A percentile compares a stretch with the other conserved stretches of the same genome.
Evolutionary conservation across 2,113 vertebrate genomes (phyloP).

Genomic region (Dasyprocta punctata): DNA sequence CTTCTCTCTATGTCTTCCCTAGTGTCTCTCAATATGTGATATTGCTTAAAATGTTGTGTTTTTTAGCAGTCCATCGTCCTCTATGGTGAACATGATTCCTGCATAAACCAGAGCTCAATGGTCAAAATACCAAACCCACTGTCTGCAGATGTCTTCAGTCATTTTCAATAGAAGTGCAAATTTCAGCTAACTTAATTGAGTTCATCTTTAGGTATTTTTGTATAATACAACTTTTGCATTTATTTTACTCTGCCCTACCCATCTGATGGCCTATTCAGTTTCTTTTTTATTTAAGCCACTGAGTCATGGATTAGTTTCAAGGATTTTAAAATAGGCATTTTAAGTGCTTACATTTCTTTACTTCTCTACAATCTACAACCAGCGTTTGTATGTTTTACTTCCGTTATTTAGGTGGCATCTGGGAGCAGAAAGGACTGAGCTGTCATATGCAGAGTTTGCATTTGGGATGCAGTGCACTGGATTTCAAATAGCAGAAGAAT

Average conservation of each 20-base stretch:
- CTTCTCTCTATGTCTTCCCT: neutral
- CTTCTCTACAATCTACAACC: neutral
- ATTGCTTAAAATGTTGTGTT: neutral
- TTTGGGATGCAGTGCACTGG: neutral
- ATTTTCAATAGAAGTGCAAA: neutral
- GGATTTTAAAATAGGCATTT: neutral
- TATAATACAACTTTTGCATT: neutral
- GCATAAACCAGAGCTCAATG: too few relatives aligned
- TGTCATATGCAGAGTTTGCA: neutral
- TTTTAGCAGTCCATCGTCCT: too few relatives aligned
- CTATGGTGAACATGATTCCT: fast-evolving
- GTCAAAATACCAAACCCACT: too few relatives aligned
- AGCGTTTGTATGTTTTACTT: neutral
- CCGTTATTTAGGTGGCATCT: neutral
- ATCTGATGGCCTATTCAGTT: neutral
- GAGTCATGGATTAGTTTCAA: neutral
- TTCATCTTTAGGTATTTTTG: neutral
- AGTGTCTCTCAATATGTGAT: neutral
- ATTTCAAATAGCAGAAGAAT: neutral
- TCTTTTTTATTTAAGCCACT: neutral
- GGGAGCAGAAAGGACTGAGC: neutral
- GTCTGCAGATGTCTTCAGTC: neutral
- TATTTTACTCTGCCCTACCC: neutral
- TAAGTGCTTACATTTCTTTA: neutral
- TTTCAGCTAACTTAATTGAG: neutral